Percentiles rank a stretch among this genome's conserved stretches.
These are phyloP conservation scores for Limnephilus marmoratus DNA, from an alignment of 2,888 invertebrate genomes.

Conservation along the genomic window DNA sequence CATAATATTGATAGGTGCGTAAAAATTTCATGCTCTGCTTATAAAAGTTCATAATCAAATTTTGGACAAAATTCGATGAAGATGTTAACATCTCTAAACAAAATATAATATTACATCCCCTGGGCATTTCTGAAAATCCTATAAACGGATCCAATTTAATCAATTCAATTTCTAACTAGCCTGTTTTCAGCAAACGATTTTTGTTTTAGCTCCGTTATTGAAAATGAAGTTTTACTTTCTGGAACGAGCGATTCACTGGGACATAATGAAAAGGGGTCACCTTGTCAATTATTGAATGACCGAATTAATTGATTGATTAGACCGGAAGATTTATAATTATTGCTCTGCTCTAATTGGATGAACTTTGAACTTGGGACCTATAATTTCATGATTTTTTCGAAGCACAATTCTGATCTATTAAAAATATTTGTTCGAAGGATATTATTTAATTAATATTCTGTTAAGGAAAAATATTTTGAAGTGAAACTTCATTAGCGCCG, in stretches of 20 bases:
- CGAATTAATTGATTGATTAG: neutral
- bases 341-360: neutral
- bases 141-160: neutral
- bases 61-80: neutral
- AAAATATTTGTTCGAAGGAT: too few species aligned
- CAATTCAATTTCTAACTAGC: neutral
- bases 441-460: neutral
- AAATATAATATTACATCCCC: neutral
- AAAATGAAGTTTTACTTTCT: neutral
- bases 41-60: neutral
- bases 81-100: neutral
- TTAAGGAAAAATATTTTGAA: too few species aligned
- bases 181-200: neutral
- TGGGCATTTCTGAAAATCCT: neutral
- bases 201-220: neutral
- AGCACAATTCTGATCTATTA: neutral
- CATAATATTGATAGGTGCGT: neutral
- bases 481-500: too few species aligned
- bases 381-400: neutral
- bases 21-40: neutral
- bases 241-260: neutral
- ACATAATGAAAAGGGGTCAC: neutral
- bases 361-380: neutral
- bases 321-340: neutral
- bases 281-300: neutral